Percentiles rank a stretch among this genome's conserved stretches.
Evolutionary conservation across 2,888 invertebrate genomes (phyloP).

Genomic region (Agrilus cyanescens): DNA sequence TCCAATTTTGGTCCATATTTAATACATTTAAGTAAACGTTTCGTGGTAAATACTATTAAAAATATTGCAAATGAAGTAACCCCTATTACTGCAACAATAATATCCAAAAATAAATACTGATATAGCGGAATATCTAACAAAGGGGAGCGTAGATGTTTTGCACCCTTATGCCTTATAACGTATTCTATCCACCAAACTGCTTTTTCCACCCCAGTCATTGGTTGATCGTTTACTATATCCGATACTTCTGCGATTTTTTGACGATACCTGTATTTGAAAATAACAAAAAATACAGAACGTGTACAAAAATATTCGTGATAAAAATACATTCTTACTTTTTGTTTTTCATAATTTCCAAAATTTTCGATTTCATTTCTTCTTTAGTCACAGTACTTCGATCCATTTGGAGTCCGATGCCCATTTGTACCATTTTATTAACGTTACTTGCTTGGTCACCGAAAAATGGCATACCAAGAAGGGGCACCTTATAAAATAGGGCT

Average conservation of each 20-base stretch:
- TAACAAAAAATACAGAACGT: constrained; percentile 4
- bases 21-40: no score
- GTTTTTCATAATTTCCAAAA: constrained; percentile 5
- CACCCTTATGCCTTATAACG: constrained; percentile 13
- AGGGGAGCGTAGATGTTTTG: constrained; percentile 10
- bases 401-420: constrained; percentile 17
- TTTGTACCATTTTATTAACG: constrained; percentile 17
- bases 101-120: no score
- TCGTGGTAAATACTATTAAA: no score
- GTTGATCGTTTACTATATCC: constrained; percentile 7
- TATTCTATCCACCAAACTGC: constrained; percentile 17
- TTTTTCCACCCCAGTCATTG: constrained; percentile 10
- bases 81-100: no score
- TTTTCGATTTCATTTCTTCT: neutral
- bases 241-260: no score
- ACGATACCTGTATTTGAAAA: constrained; percentile 4
- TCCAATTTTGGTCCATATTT: no score
- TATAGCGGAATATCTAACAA: no score
- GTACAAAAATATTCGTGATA: constrained; percentile 6
- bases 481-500: constrained; percentile 43
- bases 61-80: no score
- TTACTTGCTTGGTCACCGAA: constrained; percentile 36
- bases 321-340: constrained; percentile 7
- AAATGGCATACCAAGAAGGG: constrained; percentile 42
- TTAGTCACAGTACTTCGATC: constrained; percentile 4